These are phyloP conservation scores for Sebastes hubbsi DNA, from an alignment of 2,797 vertebrate species.

Conservation along the genomic window DNA sequence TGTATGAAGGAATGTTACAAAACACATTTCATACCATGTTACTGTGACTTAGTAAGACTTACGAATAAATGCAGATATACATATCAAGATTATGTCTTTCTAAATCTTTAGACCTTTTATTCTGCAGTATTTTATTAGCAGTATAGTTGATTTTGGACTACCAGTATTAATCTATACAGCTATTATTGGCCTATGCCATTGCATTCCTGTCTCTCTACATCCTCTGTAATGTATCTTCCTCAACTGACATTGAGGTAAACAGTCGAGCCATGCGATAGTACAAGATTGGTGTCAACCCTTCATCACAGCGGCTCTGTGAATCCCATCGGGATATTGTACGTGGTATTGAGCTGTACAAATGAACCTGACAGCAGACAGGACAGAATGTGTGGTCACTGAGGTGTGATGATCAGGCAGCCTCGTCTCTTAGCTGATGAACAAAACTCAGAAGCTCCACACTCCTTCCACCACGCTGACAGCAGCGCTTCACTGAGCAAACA, in stretches of 20 bases:
- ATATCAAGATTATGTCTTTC: not conserved
- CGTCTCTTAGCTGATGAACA: slow-evolving; percentile 45
- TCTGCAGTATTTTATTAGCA: not conserved
- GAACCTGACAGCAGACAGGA: slow-evolving; percentile 43
- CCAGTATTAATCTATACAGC: not conserved
- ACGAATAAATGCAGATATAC: not conserved
- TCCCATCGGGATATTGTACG: not conserved
- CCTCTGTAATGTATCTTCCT: not conserved
- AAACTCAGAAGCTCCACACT: slow-evolving; percentile 26
- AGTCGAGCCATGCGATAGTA: slow-evolving; percentile 5
- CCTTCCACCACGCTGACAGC: slow-evolving; percentile 12
- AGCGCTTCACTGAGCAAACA: slow-evolving; percentile 39
- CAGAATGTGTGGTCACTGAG: slow-evolving; percentile 61
- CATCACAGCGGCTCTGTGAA: not conserved
- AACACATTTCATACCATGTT: not conserved
- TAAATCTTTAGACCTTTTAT: not conserved
- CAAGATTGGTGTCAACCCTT: slow-evolving; percentile 6
- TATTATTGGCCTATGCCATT: not conserved
- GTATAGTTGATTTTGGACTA: not conserved
- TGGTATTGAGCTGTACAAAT: slow-evolving; percentile 42
- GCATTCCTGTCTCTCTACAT: not conserved
- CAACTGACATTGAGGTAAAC: not conserved
- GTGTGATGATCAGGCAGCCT: slow-evolving; percentile 56
- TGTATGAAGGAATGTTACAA: not conserved
- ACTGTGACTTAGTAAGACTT: not conserved